Evolutionary conservation across 2,888 invertebrate species (phyloP).

Genomic region (Cyclophora albipunctata): DNA sequence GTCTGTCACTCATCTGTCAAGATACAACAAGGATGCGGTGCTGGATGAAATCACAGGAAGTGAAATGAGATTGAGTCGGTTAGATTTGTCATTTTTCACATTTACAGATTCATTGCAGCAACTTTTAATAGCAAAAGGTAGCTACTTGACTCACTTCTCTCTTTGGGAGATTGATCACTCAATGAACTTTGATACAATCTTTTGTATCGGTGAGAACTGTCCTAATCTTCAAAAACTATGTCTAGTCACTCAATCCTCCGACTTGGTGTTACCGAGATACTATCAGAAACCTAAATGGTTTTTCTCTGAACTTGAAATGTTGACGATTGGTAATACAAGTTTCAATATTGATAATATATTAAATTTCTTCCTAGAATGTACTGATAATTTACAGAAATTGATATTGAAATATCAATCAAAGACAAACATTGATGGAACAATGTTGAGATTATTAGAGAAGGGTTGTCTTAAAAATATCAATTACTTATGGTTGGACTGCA

Average conservation of each 20-base stretch:
- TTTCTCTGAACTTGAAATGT: slow-evolving; percentile 46
- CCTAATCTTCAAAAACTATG: slow-evolving; percentile 58
- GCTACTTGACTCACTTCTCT: slow-evolving; percentile 60
- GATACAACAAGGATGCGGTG: slow-evolving; percentile 60
- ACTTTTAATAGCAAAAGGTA: slow-evolving; percentile 54
- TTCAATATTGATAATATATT: slow-evolving; percentile 55
- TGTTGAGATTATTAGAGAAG: slow-evolving; percentile 47
- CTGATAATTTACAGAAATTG: slow-evolving; percentile 51
- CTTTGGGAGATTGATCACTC: slow-evolving; percentile 65
- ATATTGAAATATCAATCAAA: slow-evolving; percentile 62
- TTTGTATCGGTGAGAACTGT: slow-evolving; percentile 55
- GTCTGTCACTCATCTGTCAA: slow-evolving; percentile 61
- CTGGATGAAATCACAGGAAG: slow-evolving; percentile 55
- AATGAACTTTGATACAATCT: slow-evolving; percentile 50
- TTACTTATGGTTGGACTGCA: slow-evolving; percentile 65
- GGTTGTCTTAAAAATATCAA: slow-evolving; percentile 50
- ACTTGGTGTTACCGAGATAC: slow-evolving; percentile 48
- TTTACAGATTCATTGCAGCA: slow-evolving; percentile 55
- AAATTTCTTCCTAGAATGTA: slow-evolving; percentile 54
- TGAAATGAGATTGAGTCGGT: slow-evolving; percentile 46
- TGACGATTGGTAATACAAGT: slow-evolving; percentile 62
- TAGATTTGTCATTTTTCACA: slow-evolving; percentile 66
- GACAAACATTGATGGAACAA: slow-evolving; percentile 47
- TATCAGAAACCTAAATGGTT: slow-evolving; percentile 45
- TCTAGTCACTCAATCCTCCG: slow-evolving; percentile 59